Percentiles rank a stretch among this genome's conserved stretches.
These are phyloP conservation scores for Neoitamus cyanurus DNA, from an alignment of 2,888 invertebrate species.

Conservation along the genomic window DNA sequence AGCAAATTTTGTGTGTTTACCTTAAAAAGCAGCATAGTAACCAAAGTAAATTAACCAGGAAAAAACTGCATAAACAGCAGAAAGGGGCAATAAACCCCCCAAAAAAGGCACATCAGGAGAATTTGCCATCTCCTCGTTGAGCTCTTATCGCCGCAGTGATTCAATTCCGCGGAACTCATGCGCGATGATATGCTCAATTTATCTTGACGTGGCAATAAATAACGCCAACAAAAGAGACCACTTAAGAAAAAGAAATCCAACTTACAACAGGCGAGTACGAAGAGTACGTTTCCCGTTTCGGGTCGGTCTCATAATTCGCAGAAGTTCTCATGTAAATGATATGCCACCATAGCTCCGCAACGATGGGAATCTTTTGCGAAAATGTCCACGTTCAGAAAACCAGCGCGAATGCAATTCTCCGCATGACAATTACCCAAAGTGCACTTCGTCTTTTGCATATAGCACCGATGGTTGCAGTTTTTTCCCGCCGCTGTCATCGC, in stretches of 20 bases:
- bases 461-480: background rate
- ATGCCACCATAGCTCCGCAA: background rate
- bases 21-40: background rate
- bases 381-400: background rate
- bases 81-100: background rate
- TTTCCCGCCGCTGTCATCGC: background rate
- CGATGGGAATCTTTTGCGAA: background rate
- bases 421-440: background rate
- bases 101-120: background rate
- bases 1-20: no score
- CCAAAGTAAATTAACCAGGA: background rate
- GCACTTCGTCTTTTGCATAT: background rate
- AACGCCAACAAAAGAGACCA: background rate
- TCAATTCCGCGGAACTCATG: background rate
- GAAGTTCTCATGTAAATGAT: background rate
- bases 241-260: background rate
- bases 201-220: conserved; percentile 1
- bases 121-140: background rate
- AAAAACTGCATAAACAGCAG: background rate
- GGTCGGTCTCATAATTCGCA: background rate
- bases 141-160: background rate
- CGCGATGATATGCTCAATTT: conserved; percentile 1
- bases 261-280: background rate
- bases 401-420: background rate
- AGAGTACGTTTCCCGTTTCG: background rate